phyloP scores from a whole-genome alignment of 2,113 vertebrate species.

The Bubo scandiacus region DNA sequence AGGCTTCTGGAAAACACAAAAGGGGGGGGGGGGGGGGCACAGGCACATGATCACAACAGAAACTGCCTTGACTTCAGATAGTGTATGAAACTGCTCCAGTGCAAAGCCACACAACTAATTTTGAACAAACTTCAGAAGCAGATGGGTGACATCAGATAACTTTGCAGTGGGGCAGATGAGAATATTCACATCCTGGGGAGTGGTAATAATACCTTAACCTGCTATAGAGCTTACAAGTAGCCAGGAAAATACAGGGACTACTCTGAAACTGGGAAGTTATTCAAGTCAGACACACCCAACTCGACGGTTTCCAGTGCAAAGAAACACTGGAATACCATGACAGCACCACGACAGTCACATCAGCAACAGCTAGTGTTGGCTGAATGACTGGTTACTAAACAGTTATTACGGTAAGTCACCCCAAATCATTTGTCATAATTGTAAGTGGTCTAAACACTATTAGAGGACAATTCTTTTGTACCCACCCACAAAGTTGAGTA shows the following conservation, averaged over 20 bases:
- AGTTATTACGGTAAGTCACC: neutral
- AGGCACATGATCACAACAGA: neutral
- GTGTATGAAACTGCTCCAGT: neutral
- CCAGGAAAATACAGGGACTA: neutral
- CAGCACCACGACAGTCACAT: neutral
- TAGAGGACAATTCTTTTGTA: neutral
- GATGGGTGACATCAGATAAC: neutral
- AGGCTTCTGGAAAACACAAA: neutral
- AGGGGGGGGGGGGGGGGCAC: rapidly evolving
- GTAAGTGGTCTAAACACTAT: neutral
- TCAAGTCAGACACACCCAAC: neutral
- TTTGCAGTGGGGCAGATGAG: neutral
- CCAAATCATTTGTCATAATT: neutral
- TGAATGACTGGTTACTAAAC: neutral
- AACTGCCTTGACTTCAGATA: neutral
- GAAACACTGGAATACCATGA: neutral
- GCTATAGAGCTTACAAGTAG: neutral
- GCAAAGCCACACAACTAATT: neutral
- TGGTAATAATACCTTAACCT: neutral
- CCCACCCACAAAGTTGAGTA: neutral
- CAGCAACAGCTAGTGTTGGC: neutral
- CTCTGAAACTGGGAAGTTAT: neutral
- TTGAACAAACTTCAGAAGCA: neutral
- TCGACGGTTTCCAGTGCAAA: neutral
- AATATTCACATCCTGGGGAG: neutral